phyloP scores from a whole-genome alignment of 2,888 invertebrate species.

The Drosophila multiciliata region DNA sequence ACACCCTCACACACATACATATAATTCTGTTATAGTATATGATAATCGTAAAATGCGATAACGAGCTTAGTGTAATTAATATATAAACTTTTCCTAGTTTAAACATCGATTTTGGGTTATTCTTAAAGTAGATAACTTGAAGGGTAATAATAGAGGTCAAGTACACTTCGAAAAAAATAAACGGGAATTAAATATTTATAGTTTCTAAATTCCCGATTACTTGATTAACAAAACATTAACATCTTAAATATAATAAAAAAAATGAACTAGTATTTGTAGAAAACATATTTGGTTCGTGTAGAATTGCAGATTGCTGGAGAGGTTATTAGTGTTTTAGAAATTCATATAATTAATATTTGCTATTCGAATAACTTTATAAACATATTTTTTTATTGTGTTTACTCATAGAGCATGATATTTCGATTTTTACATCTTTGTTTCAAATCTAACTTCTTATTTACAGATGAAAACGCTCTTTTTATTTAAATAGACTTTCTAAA shows the following conservation, averaged over 20 bases:
- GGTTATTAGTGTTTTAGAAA: background rate
- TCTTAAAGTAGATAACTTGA: background rate
- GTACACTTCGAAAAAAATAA: background rate
- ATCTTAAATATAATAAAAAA: background rate
- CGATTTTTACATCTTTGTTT: background rate
- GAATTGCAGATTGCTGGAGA: background rate
- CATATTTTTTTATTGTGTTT: background rate
- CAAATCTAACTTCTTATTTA: background rate
- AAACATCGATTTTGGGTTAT: background rate
- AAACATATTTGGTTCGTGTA: background rate
- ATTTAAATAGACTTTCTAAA: background rate
- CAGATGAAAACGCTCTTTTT: background rate
- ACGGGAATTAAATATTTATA: background rate
- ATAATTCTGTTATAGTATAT: constrained; percentile 14
- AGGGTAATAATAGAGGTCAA: constrained; percentile 4
- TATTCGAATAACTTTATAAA: background rate
- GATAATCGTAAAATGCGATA: constrained; percentile 25
- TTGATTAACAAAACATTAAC: background rate
- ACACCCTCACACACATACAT: constrained; percentile 23
- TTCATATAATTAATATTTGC: background rate
- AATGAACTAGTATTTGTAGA: background rate
- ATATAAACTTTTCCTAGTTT: background rate
- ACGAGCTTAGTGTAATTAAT: constrained; percentile 8
- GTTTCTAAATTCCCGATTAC: background rate
- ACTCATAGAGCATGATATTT: background rate